Conservation (phyloP, 2,888 invertebrate genomes). For the Endotricha flammealis region DNA sequence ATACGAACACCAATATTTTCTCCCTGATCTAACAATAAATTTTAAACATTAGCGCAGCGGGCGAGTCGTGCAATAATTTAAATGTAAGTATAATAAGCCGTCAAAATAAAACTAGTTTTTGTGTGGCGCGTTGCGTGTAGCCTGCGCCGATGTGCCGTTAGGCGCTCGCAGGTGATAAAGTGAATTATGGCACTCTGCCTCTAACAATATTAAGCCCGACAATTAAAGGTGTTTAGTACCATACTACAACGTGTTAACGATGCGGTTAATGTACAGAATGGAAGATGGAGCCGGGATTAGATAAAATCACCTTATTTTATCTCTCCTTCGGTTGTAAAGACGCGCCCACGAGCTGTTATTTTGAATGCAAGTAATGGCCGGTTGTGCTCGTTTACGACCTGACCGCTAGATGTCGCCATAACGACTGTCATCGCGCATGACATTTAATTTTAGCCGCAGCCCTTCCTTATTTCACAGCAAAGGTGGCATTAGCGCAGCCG, state of each 20-base stretch:
- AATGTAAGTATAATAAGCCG: constrained; percentile 26
- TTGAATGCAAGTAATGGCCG: constrained; percentile 22
- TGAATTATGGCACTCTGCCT: constrained; percentile 15
- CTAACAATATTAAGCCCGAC: constrained; percentile 11
- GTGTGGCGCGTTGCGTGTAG: constrained; percentile 20
- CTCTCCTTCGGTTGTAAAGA: constrained; percentile 9
- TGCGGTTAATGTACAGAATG: constrained; percentile 14
- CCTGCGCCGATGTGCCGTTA: constrained; percentile 11
- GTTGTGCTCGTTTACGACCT: constrained; percentile 26
- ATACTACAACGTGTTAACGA: constrained; percentile 19
- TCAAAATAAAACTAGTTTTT: constrained; percentile 32
- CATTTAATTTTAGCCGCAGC: constrained; percentile 46
- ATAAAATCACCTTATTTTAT: constrained; percentile 14
- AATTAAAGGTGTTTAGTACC: constrained; percentile 18
- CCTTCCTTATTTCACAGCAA: constrained; percentile 17
- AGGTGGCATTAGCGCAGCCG: constrained; percentile 1
- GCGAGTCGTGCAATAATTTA: constrained; percentile 23
- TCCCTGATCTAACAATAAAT: constrained; percentile 25
- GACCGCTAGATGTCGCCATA: constrained; percentile 52
- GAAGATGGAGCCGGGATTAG: constrained; percentile 16
- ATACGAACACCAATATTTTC: constrained; percentile 19
- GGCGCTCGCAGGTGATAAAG: constrained; percentile 17
- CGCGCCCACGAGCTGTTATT: constrained; percentile 21
- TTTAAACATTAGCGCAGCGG: constrained; percentile 27
- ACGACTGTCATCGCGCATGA: constrained; percentile 54